These are phyloP conservation scores for Sarcophaga carnaria DNA, from an alignment of 2,888 invertebrate genomes.

Conservation along the genomic window DNA sequence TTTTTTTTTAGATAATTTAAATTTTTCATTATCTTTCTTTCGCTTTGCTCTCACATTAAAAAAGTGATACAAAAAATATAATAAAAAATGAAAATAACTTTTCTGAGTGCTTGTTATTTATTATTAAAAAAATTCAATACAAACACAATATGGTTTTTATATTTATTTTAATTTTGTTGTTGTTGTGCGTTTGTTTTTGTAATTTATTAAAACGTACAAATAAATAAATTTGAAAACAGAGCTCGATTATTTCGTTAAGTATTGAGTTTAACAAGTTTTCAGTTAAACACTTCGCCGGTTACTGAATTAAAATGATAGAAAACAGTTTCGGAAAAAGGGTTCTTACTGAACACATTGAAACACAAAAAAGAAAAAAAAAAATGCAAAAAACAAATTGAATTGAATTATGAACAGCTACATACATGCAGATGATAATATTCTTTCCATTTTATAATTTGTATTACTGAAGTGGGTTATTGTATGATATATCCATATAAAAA, in stretches of 20 bases:
- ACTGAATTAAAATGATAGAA: conserved; percentile 44
- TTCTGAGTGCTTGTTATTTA: background rate
- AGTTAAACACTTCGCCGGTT: conserved; percentile 54
- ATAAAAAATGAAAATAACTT: background rate
- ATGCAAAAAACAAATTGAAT: background rate
- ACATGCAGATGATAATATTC: conserved; percentile 8
- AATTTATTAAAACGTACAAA: conserved; percentile 27
- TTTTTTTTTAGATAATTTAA: conserved; percentile 4
- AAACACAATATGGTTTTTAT: too few relatives aligned
- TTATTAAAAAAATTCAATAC: background rate
- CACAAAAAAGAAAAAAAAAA: background rate
- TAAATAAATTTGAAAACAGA: conserved; percentile 22
- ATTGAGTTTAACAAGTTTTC: conserved; percentile 47
- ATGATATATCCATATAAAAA: conserved; percentile 15
- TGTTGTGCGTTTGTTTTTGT: conserved; percentile 13
- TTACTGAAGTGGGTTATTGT: background rate
- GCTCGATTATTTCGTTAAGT: conserved; percentile 15
- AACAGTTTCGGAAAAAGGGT: conserved; percentile 39
- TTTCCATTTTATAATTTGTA: too few relatives aligned
- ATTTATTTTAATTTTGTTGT: background rate
- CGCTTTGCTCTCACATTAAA: background rate
- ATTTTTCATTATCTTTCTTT: conserved; percentile 1
- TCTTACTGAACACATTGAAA: conserved; percentile 18
- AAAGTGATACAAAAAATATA: background rate
- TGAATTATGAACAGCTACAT: conserved; percentile 43